Conservation (phyloP, 2,113 vertebrate genomes). For the Marmota flaviventris region DNA sequence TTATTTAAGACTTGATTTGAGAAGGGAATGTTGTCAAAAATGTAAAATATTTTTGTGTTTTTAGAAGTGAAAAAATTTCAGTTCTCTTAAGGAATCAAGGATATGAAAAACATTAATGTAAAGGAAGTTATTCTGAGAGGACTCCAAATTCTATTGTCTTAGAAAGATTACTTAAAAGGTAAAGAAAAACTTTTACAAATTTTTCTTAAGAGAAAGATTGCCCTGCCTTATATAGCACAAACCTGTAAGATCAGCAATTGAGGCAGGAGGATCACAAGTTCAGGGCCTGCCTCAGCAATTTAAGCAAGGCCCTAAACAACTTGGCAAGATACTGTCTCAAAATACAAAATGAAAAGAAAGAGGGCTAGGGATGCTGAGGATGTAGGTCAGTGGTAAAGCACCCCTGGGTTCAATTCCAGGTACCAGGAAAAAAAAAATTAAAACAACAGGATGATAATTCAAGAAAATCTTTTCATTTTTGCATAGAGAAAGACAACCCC, state of each 20-base stretch:
- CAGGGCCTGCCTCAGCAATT: too few relatives aligned
- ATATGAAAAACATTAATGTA: neutral
- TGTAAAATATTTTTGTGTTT: neutral
- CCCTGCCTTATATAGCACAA: too few relatives aligned
- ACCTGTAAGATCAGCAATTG: too few relatives aligned
- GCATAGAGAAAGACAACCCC: too few relatives aligned
- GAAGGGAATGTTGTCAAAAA: neutral
- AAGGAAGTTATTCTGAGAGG: neutral
- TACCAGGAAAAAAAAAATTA: too few relatives aligned
- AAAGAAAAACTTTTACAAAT: neutral
- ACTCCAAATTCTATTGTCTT: neutral
- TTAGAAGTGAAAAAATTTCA: neutral
- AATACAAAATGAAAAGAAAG: too few relatives aligned
- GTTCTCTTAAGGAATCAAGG: neutral
- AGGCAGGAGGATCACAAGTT: too few relatives aligned
- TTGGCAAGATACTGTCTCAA: too few relatives aligned
- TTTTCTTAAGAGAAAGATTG: neutral
- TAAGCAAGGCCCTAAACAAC: too few relatives aligned
- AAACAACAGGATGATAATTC: neutral
- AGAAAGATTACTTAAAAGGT: neutral
- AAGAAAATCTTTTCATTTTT: neutral
- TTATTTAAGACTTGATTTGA: neutral
- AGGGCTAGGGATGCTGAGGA: too few relatives aligned
- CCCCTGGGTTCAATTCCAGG: too few relatives aligned
- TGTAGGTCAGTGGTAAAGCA: too few relatives aligned